Evolutionary conservation across 2,113 vertebrate genomes (phyloP).

Genomic region (Patagioenas fasciata): DNA sequence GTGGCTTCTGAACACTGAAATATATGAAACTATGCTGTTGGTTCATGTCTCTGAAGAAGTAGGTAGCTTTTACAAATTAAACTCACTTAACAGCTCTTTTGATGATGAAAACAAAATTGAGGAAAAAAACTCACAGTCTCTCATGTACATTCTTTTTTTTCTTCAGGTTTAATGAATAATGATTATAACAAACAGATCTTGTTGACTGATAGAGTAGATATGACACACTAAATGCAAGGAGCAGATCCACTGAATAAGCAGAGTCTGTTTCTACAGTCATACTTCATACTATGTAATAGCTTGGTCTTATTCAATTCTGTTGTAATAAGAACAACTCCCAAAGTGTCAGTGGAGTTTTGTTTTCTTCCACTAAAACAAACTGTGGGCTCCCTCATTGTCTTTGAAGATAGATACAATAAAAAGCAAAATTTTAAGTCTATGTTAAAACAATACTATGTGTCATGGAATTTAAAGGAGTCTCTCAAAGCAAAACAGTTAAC

Average conservation of each 20-base stretch:
- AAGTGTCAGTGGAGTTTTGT: neutral
- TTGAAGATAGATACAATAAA: neutral
- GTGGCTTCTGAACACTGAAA: neutral
- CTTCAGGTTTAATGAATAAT: neutral
- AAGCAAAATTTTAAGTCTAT: neutral
- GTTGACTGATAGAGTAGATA: neutral
- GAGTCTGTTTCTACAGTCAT: neutral
- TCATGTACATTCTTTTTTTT: accelerated
- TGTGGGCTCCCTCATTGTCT: neutral
- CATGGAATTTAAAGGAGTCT: neutral
- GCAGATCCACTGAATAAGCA: neutral
- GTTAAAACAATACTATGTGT: neutral
- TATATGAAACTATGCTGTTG: neutral
- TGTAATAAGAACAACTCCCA: neutral
- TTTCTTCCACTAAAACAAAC: neutral
- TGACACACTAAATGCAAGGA: neutral
- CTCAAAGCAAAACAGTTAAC: neutral
- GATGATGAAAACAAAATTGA: neutral
- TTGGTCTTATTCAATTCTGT: neutral
- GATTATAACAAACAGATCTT: neutral
- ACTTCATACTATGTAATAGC: neutral
- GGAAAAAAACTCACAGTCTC: neutral
- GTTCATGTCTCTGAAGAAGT: neutral
- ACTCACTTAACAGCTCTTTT: neutral
- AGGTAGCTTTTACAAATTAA: neutral